Percentiles rank a stretch among this genome's conserved stretches.
Evolutionary conservation across 2,888 invertebrate genomes (phyloP).

Genomic region (Leptodirus hochenwartii): DNA sequence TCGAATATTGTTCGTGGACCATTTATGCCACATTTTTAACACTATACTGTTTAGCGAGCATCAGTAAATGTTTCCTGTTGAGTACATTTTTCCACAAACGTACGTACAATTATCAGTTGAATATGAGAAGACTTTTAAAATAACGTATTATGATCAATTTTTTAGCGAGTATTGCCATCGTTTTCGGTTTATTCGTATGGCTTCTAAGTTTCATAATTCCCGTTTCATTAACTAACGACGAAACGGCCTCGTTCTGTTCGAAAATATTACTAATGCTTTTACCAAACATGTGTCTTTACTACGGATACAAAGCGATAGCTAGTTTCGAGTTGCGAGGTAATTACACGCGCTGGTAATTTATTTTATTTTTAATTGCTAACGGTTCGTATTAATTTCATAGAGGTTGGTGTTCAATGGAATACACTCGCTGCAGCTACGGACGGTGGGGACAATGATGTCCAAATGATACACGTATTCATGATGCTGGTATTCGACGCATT

Average conservation of each 20-base stretch:
- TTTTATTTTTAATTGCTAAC: background rate
- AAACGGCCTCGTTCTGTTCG: constrained; percentile 5
- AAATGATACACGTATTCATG: constrained; percentile 24
- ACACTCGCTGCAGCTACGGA: constrained; percentile 25
- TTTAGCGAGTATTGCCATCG: constrained; percentile 21
- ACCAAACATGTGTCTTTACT: constrained; percentile 23
- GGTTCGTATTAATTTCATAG: constrained; percentile 19
- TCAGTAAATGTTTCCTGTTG: constrained; percentile 59
- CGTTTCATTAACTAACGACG: constrained; percentile 8
- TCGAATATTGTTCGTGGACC: constrained; percentile 45
- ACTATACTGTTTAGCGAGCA: constrained; percentile 48
- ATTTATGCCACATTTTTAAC: constrained; percentile 51
- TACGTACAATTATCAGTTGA: constrained; percentile 23
- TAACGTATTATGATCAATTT: constrained; percentile 5
- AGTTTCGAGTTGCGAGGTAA: constrained; percentile 23
- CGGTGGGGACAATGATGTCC: constrained; percentile 19
- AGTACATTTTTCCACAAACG: constrained; percentile 62
- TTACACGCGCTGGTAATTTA: background rate
- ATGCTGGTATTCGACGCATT: constrained; percentile 32
- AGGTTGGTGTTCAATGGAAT: constrained; percentile 27
- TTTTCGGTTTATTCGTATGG: constrained; percentile 22
- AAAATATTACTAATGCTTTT: constrained; percentile 18
- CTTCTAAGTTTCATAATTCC: constrained; percentile 22
- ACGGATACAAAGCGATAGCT: constrained; percentile 21
- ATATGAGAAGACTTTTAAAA: constrained; percentile 1